Evolutionary conservation across 2,888 invertebrate genomes (phyloP), one percentile per base, ranked within the genome.

Genomic region (Pteria penguin): DNA sequence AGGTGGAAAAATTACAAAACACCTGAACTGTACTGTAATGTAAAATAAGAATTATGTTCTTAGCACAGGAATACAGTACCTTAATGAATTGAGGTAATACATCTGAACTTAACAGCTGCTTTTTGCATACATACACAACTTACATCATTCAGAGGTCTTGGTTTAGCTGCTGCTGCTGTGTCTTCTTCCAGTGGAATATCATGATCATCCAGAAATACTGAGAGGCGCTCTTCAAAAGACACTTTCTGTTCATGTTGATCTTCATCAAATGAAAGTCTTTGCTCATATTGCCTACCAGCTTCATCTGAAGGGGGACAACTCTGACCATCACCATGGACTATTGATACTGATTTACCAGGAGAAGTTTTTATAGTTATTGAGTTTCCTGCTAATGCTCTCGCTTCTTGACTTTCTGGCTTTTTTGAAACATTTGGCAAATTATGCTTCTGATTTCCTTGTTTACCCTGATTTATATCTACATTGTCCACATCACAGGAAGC

Each of bases 141-240:
- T 71, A 71, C 71, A 24, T 71, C 62, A 11, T 54, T 33, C 52
- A 26, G 33, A 14, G 26, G 45, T 45, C 62, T 36, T 61, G 32
- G 70, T 69, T 75, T 79, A 4, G 79, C 73, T 22, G 22, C 27
- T 26, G 14, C 27, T 45, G 81, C 76, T 71, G 79, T 80, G 8
- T 75, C 76, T 68, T 68, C 77, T 61, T 79, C 78, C 63, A 82
- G 80, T 58, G 75, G 74, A 32, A 82, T 82, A 36, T 80, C 82
- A 26, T 82, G 58, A 65, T 84, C 83, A 36, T 86, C 86, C 4
- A 87, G 71, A 61, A 86, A 88, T n/a, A 84, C 82, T 0, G 82
- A 82, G 61, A 87, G 52, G 29, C 80, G 80, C 24, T 87, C 84
- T 60, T 84, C 84, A 82, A 87, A 87, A 2, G 80, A 76, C 4